phyloP scores from a whole-genome alignment of 2,888 invertebrate genomes.

The Ectemnius lituratus region DNA sequence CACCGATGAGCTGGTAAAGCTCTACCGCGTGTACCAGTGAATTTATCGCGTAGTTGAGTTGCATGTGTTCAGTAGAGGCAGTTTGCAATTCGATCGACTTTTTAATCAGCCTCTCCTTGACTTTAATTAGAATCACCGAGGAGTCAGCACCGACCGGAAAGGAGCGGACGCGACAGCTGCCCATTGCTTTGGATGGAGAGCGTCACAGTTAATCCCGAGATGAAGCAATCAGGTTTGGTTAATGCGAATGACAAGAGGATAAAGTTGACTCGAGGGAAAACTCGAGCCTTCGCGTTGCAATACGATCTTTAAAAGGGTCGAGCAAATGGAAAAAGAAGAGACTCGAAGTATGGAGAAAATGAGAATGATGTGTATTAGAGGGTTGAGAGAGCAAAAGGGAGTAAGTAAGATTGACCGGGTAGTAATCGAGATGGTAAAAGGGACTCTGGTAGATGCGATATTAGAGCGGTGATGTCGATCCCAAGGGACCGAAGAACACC shows the following conservation, averaged over 20 bases:
- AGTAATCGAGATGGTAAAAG: background rate
- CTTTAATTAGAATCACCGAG: conserved; percentile 11
- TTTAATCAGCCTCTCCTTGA: conserved; percentile 1
- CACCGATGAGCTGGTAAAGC: background rate
- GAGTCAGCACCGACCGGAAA: background rate
- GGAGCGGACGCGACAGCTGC: background rate
- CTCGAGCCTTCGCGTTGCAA: background rate
- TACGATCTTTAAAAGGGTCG: background rate
- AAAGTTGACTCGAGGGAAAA: background rate
- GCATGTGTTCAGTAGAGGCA: background rate
- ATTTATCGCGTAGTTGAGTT: background rate
- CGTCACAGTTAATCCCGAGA: background rate
- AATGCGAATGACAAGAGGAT: background rate
- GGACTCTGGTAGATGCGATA: too few relatives aligned
- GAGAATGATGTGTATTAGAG: background rate
- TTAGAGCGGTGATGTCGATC: conserved; percentile 15
- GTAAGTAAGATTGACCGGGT: background rate
- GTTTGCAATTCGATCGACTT: background rate
- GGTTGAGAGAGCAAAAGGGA: background rate
- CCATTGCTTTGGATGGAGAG: background rate
- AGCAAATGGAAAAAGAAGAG: background rate
- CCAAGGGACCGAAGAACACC: conserved; percentile 41
- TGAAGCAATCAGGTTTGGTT: background rate
- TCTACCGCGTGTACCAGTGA: background rate
- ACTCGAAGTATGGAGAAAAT: background rate